These are phyloP conservation scores for Henricia sp. DNA, from an alignment of 53 echinoderm and acorn worm genomes.

Conservation along the genomic window DNA sequence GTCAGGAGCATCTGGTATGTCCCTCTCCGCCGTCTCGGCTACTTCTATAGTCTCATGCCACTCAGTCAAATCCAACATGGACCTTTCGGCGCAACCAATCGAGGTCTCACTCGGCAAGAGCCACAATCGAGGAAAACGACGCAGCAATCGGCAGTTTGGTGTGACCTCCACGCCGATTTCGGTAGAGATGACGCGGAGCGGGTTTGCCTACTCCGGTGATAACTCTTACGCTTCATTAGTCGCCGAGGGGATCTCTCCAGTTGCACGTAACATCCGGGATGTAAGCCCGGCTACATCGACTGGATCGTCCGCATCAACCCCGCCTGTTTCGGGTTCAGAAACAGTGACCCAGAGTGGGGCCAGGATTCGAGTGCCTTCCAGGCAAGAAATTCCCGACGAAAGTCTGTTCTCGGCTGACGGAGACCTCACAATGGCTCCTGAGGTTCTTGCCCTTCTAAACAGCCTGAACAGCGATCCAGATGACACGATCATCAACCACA, in stretches of 20 bases:
- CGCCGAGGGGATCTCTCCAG: constrained; percentile 26
- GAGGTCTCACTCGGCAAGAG: constrained; percentile 62
- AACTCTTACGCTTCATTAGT: constrained; percentile 40
- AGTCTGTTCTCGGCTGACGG: constrained; percentile 53
- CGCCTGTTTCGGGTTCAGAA: constrained; percentile 16
- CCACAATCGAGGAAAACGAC: constrained; percentile 47
- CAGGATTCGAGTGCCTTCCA: constrained; percentile 33
- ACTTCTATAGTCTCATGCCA: constrained; percentile 96
- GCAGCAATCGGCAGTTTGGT: constrained; percentile 61
- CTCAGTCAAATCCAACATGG: constrained; percentile 71
- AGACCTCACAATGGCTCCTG: constrained; percentile 66
- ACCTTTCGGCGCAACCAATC: constrained; percentile 41
- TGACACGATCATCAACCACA: constrained; percentile 20
- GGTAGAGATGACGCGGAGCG: constrained; percentile 45
- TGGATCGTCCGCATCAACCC: constrained; percentile 45
- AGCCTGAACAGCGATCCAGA: constrained; percentile 48
- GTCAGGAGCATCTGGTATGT: constrained; percentile 96
- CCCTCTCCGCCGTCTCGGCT: constrained; percentile 89
- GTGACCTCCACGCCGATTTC: constrained; percentile 76
- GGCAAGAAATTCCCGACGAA: constrained; percentile 39
- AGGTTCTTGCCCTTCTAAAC: constrained; percentile 72
- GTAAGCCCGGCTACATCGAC: constrained; percentile 54
- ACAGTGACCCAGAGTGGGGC: not conserved
- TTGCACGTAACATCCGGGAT: not conserved
- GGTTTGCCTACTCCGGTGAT: constrained; percentile 52